phyloP scores from a whole-genome alignment of 37 sponge, comb jelly and placozoan genomes.

The Eunapius fragilis region DNA sequence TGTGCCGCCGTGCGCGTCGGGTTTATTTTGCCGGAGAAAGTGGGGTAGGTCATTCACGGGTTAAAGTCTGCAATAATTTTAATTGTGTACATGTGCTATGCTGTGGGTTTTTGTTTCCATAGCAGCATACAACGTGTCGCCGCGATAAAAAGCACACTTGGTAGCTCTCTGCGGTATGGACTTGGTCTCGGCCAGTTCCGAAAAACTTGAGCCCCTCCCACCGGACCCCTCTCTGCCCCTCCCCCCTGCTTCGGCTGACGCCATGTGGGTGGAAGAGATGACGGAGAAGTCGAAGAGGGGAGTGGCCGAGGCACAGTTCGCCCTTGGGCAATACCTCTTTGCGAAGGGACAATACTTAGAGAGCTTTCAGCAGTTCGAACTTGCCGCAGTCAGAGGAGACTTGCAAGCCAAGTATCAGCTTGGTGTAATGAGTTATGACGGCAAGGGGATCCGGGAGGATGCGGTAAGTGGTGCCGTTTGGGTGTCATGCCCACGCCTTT shows the following conservation, averaged over 20 bases:
- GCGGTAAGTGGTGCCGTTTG: constrained; percentile 27
- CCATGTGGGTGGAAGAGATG: constrained; percentile 39
- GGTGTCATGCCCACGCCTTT: neutral
- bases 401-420: constrained; percentile 84
- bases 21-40: too few relatives aligned
- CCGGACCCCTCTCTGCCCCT: neutral
- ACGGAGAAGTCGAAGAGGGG: constrained; percentile 45
- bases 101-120: too few relatives aligned
- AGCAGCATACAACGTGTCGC: too few relatives aligned
- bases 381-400: constrained; percentile 40
- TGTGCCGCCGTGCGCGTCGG: too few relatives aligned
- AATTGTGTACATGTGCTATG: too few relatives aligned
- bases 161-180: constrained; percentile 5
- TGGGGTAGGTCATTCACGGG: too few relatives aligned
- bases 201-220: constrained; percentile 32
- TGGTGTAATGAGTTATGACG: constrained; percentile 87
- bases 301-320: constrained; percentile 55
- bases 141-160: neutral
- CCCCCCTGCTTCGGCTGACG: neutral
- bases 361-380: constrained; percentile 65
- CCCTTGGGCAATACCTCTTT: constrained; percentile 73
- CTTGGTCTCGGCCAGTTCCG: constrained; percentile 35
- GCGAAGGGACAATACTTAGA: constrained; percentile 5
- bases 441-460: constrained; percentile 65
- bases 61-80: too few relatives aligned